phyloP scores from a whole-genome alignment of 1,140 invertebrate species.

The Lepidurus arcticus region DNA sequence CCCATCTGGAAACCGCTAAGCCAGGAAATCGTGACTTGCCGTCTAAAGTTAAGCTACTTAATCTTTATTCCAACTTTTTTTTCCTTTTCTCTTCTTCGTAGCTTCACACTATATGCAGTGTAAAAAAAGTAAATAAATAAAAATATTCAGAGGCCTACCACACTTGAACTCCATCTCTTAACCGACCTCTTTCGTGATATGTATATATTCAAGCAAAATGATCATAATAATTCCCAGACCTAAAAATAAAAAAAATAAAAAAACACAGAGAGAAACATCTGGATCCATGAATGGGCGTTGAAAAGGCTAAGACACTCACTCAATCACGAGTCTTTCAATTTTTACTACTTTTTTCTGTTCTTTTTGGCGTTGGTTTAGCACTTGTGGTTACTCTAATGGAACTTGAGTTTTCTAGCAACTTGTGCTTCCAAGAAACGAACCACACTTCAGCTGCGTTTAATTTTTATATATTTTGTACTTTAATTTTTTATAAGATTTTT shows the following conservation, averaged over 20 bases:
- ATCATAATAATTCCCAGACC: background rate
- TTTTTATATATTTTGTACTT: too few relatives aligned
- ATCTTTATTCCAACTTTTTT: background rate
- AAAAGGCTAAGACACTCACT: background rate
- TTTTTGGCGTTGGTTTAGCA: too few relatives aligned
- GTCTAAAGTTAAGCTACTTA: conserved; percentile 7
- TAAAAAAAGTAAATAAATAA: background rate
- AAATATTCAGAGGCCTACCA: too few relatives aligned
- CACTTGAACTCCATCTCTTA: too few relatives aligned
- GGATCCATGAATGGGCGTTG: background rate
- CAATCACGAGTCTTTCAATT: background rate
- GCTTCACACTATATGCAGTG: background rate
- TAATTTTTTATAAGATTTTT: too few relatives aligned
- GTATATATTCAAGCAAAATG: too few relatives aligned
- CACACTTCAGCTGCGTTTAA: too few relatives aligned
- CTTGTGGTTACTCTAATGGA: too few relatives aligned
- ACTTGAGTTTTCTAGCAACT: too few relatives aligned
- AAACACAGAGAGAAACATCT: background rate
- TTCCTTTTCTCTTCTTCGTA: background rate
- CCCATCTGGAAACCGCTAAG: conserved; percentile 21
- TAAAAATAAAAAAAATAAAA: background rate
- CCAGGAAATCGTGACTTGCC: background rate
- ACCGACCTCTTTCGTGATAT: too few relatives aligned
- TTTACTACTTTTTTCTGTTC: too few relatives aligned
- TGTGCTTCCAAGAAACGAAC: too few relatives aligned